These are phyloP conservation scores for Seira ritae DNA, from an alignment of 2,888 invertebrate genomes.

Conservation along the genomic window DNA sequence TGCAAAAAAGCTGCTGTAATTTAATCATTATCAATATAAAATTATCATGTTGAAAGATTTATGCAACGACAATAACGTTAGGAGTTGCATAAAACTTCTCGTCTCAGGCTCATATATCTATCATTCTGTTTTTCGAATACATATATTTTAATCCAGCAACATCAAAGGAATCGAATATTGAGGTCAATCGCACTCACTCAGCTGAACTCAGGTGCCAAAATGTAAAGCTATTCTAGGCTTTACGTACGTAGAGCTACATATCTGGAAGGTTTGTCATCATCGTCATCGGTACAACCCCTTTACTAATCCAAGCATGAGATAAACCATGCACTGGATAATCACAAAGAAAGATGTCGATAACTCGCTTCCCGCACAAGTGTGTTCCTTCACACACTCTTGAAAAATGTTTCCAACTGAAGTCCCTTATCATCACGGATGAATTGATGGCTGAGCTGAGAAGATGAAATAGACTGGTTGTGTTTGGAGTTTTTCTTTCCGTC, in stretches of 20 bases:
- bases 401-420: conserved; percentile 25
- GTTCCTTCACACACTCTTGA: not conserved
- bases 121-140: too few species aligned
- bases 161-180: too few species aligned
- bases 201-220: not conserved
- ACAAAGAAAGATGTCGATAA: not conserved
- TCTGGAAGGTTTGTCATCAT: not conserved
- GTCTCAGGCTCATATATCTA: too few species aligned
- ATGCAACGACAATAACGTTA: too few species aligned
- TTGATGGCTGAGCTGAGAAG: conserved; percentile 42
- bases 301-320: not conserved
- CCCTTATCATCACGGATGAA: conserved; percentile 47
- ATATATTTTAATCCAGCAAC: too few species aligned
- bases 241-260: not conserved
- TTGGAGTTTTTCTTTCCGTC: conserved; percentile 27
- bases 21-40: too few species aligned
- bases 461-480: conserved; percentile 27
- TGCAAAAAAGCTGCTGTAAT: too few species aligned
- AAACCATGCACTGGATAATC: not conserved
- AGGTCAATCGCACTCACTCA: too few species aligned
- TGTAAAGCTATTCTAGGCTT: not conserved
- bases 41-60: too few species aligned
- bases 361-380: too few species aligned
- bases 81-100: too few species aligned
- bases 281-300: not conserved